These are phyloP conservation scores for Nothura maculosa DNA, from an alignment of 2,797 vertebrate genomes.

Conservation along the genomic window DNA sequence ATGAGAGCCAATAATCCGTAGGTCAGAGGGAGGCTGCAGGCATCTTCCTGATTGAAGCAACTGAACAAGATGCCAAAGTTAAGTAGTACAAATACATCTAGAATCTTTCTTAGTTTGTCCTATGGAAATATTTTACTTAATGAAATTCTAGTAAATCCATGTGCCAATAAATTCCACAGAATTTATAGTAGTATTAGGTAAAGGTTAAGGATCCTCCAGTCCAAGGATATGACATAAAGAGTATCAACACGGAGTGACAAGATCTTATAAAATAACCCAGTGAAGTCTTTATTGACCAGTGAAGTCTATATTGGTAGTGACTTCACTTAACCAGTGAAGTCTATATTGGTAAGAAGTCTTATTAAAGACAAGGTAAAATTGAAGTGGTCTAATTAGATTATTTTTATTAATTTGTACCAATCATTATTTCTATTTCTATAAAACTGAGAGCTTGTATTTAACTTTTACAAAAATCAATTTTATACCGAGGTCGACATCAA, in stretches of 20 bases:
- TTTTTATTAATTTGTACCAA: not conserved
- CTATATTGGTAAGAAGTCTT: not conserved
- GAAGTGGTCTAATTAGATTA: not conserved
- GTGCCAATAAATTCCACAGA: not conserved
- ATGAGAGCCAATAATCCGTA: too few relatives aligned
- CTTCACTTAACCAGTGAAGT: too few relatives aligned
- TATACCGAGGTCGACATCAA: not conserved
- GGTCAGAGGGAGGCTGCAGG: not conserved
- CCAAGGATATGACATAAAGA: not conserved
- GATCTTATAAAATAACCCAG: not conserved
- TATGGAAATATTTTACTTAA: not conserved
- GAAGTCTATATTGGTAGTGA: too few relatives aligned
- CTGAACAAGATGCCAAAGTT: not conserved
- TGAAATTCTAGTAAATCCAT: not conserved
- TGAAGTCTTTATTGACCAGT: too few relatives aligned
- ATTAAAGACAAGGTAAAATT: not conserved
- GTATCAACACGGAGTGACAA: not conserved
- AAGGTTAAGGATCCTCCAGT: not conserved
- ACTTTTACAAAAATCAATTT: not conserved
- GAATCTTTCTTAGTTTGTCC: not conserved
- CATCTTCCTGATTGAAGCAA: not conserved
- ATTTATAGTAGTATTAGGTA: not conserved
- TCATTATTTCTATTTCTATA: not conserved
- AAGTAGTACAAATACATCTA: not conserved
- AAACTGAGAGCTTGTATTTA: not conserved